Percentiles rank a stretch among this genome's conserved stretches.
Evolutionary conservation across 1,140 invertebrate genomes (phyloP).

Genomic region (Bombus waltoni): DNA sequence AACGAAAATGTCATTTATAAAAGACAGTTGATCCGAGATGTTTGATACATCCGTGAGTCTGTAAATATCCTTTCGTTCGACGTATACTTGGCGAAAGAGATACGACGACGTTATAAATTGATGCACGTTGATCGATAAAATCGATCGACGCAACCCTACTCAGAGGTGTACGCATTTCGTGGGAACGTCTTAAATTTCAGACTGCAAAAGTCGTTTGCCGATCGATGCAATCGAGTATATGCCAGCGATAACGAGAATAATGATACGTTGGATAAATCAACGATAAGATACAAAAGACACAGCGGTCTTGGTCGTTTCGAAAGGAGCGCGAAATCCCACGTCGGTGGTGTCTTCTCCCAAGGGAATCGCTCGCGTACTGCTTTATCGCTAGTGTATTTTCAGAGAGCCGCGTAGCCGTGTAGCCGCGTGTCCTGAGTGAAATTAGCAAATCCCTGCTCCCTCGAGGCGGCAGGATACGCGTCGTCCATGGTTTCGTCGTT

Average conservation of each 20-base stretch:
- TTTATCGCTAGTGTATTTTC: constrained; percentile 68
- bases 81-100: no score
- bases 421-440: constrained; percentile 74
- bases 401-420: constrained; percentile 67
- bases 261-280: background rate
- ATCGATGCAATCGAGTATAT: no score
- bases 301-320: background rate
- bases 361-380: constrained; percentile 60
- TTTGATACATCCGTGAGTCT: background rate
- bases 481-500: constrained; percentile 56
- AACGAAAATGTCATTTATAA: background rate
- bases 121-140: no score
- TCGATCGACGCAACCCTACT: no score
- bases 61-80: no score
- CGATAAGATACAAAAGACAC: background rate
- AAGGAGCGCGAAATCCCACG: background rate
- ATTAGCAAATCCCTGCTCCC: constrained; percentile 79
- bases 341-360: constrained; percentile 2
- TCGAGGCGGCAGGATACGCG: constrained; percentile 72
- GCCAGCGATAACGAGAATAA: no score
- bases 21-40: background rate
- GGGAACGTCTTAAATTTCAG: no score
- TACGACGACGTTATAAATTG: no score
- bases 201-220: no score
- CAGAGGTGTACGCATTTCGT: no score